Evolutionary conservation across 1,140 invertebrate species (phyloP), one percentile per base, ranked within the genome.

Genomic region (Conopomorpha cramerella): DNA sequence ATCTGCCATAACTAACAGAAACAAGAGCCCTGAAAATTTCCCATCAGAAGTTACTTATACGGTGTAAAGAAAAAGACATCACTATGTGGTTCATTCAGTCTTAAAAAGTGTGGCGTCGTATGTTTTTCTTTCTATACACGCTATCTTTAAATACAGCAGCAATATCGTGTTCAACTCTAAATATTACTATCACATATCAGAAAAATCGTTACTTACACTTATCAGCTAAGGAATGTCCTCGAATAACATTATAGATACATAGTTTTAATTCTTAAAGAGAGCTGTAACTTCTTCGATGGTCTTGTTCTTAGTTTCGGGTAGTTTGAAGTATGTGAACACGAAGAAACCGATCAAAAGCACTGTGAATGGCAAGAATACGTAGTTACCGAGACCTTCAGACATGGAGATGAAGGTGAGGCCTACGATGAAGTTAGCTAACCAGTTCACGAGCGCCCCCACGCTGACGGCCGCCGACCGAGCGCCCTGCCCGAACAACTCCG

Each of bases 231-330:
- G 57, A 68, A 66, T 66, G 54, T 58, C 33, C 19, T 40, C 51
- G 49, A 48, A 16, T 12, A 14, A n/a, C 16, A 34, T 42, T 31
- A 25, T 47, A 26, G 30, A 17, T 18, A 25, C 28, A 34, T 30
- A 15, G 33, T 30, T 38, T 46, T 67, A 66, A 43, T 71, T 56
- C 36, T 77, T 78, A 43, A 96, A 96, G 47, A 95, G 77, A 49
- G 91, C 88, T 46, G 92, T 83, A 52, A 98, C 96, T 74, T 98
- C 95, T 78, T 98, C 95, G 67, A 97, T 96, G 28, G 93, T 96
- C 78, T 93, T 95, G 72, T 97, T 97, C 80, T 98, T 98, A 34
- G 96, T 99, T 84, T 99, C 96, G 37, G 96, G 96, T 45, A 98
- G 88, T 81, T 93, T 93, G 70, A 92, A 91, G 74, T 96, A 97